phyloP scores from a whole-genome alignment of 2,888 invertebrate genomes.

The Gnatocerus cornutus region DNA sequence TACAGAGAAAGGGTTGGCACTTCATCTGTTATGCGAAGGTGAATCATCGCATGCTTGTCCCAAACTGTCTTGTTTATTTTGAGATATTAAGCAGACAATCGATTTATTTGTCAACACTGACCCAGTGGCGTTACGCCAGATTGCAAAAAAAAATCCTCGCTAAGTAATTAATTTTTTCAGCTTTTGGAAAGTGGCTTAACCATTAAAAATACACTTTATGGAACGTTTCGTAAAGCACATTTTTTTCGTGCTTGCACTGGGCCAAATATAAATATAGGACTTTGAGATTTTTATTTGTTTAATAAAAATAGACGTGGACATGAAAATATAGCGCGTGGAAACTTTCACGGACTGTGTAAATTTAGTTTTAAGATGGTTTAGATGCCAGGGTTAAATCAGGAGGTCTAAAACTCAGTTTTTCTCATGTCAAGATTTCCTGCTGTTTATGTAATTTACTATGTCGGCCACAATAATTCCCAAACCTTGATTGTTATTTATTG shows the following conservation, averaged over 20 bases:
- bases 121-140: slow-evolving; percentile 39
- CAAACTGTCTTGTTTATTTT: slow-evolving; percentile 39
- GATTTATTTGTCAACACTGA: slow-evolving; percentile 43
- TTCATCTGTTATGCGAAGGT: slow-evolving; percentile 32
- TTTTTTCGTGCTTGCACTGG: slow-evolving; percentile 20
- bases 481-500: too few species aligned
- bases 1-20: slow-evolving; percentile 43
- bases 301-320: neutral
- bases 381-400: too few species aligned
- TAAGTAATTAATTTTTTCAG: slow-evolving; percentile 23
- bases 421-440: too few species aligned
- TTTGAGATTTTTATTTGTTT: neutral
- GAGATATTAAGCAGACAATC: slow-evolving; percentile 34
- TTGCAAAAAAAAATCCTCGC: slow-evolving; percentile 1
- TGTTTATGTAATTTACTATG: too few species aligned
- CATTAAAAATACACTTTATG: slow-evolving; percentile 26
- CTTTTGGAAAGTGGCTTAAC: slow-evolving; percentile 8
- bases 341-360: neutral
- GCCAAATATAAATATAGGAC: slow-evolving; percentile 17
- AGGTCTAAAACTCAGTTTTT: too few species aligned
- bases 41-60: slow-evolving; percentile 34
- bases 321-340: neutral
- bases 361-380: neutral
- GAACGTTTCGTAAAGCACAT: slow-evolving; percentile 15
- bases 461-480: too few species aligned